A percentile compares a stretch with the other conserved stretches of the same genome.
phyloP scores from a whole-genome alignment of 2,888 invertebrate genomes.

The Cancer borealis region DNA sequence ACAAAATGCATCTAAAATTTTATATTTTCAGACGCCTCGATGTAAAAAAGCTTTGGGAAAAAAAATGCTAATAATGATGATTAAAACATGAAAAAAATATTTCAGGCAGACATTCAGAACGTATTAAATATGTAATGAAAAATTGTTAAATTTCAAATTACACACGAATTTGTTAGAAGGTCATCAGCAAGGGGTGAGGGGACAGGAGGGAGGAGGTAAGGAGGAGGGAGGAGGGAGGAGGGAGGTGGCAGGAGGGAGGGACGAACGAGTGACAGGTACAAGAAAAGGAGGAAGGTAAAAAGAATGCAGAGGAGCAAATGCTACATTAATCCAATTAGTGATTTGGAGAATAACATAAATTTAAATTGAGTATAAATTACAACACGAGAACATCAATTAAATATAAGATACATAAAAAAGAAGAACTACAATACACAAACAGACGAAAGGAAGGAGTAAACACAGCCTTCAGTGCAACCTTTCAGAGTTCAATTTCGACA shows the following conservation, averaged over 20 bases:
- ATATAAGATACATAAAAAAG: background rate
- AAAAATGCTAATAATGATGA: background rate
- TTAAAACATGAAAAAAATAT: background rate
- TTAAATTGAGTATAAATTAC: background rate
- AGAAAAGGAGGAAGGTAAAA: background rate
- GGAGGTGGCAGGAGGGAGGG: background rate
- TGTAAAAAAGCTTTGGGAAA: background rate
- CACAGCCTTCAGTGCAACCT: background rate
- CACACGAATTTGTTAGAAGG: background rate
- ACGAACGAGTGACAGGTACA: background rate
- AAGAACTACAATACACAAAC: too few species aligned
- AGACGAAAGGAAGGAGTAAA: too few species aligned
- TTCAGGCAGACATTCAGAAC: background rate
- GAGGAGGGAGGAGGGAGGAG: background rate
- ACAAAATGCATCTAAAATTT: background rate
- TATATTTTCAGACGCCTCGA: background rate
- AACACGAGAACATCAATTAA: background rate
- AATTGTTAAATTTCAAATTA: constrained; percentile 1
- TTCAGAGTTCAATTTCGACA: background rate
- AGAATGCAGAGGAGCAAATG: background rate
- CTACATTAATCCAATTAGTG: too few species aligned
- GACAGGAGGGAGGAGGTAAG: background rate
- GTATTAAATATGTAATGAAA: background rate
- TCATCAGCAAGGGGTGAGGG: background rate
- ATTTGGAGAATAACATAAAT: background rate